These are phyloP conservation scores for Brenthis daphne DNA, from an alignment of 2,888 invertebrate species.

Conservation along the genomic window DNA sequence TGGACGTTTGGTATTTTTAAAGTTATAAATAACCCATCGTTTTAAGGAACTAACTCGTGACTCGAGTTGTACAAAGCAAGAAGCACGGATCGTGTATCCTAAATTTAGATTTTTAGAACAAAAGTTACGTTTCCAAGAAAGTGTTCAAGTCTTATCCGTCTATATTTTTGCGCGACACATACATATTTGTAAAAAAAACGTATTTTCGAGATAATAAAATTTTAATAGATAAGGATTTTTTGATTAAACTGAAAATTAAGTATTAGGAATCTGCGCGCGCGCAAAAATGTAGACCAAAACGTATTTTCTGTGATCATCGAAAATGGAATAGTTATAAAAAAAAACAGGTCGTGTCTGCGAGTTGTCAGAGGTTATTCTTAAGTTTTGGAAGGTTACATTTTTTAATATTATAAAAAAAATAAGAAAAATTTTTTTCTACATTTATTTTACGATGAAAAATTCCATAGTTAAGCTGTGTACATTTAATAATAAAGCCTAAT, in stretches of 20 bases:
- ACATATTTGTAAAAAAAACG: conserved; percentile 53
- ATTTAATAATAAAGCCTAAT: conserved; percentile 73
- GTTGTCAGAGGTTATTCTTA: conserved; percentile 71
- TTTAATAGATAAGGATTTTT: conserved; percentile 57
- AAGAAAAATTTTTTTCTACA: conserved; percentile 69
- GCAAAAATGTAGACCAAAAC: conserved; percentile 52
- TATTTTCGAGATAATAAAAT: conserved; percentile 65
- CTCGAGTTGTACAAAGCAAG: conserved; percentile 71
- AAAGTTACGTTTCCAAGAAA: conserved; percentile 80
- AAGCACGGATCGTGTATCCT: conserved; percentile 81
- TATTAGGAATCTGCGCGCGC: conserved; percentile 45
- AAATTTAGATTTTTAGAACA: conserved; percentile 76
- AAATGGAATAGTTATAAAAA: conserved; percentile 67
- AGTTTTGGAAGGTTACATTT: conserved; percentile 71
- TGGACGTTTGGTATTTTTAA: conserved; percentile 81
- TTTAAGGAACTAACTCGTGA: conserved; percentile 66
- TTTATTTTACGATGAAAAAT: conserved; percentile 74
- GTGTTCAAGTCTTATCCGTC: conserved; percentile 67
- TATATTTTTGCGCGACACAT: conserved; percentile 51
- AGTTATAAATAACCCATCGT: conserved; percentile 75
- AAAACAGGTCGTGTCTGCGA: conserved; percentile 68
- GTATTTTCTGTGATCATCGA: conserved; percentile 77
- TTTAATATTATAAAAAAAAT: conserved; percentile 66
- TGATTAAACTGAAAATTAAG: conserved; percentile 51
- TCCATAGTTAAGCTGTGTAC: conserved; percentile 79